Base-by-base conservation (phyloP, 2,888 invertebrate genomes). In the Coleophora deauratella region DNA sequence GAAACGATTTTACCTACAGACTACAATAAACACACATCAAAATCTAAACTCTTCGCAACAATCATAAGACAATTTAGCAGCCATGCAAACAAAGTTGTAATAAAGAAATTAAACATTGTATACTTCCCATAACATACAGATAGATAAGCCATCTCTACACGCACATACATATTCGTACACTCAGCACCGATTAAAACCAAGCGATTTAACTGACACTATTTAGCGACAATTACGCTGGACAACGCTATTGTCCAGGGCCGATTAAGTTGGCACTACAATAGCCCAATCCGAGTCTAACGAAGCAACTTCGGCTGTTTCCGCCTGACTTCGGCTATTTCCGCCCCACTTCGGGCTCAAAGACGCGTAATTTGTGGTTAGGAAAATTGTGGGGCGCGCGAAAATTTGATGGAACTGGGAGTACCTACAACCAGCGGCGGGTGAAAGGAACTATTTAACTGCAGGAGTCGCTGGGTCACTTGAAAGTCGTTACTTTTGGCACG, bases 241-340 rank as follows among this genome's bases (percentile, higher is more conserved):
- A 80, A 75, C 66, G 64, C 73, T 73, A 79, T 82, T 84, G 84
- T 84, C 81, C 79, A 59, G 51, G 56, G 60, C 56, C 76, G 72
- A 79, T 82, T 80, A 81, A 66, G 65, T 55, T 51, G 49, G 58
- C 56, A 66, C 66, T 65, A 84, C 84, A 84, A 84, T 84, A 57
- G 76, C 54, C 69, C 77, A 73, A 79, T 78, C 72, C 64, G 72
- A 69, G 64, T 62, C 75, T 81, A 81, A 82, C 80, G 82, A 82
- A 79, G 80, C 72, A 78, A 77, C 77, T 76, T 80, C 77, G 79
- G 63, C 60, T 57, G 49, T 56, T 54, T 45, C 44, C 44, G 41
- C n/a, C 13, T 33, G 27, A 42, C 41, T 45, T 42, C 30, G 41
- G 66, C 21, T 21, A 49, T 56, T 54, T 44, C 44, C 44, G 41